Evolutionary conservation across 2,888 invertebrate species (phyloP).

Genomic region (Eupithecia subfuscata): DNA sequence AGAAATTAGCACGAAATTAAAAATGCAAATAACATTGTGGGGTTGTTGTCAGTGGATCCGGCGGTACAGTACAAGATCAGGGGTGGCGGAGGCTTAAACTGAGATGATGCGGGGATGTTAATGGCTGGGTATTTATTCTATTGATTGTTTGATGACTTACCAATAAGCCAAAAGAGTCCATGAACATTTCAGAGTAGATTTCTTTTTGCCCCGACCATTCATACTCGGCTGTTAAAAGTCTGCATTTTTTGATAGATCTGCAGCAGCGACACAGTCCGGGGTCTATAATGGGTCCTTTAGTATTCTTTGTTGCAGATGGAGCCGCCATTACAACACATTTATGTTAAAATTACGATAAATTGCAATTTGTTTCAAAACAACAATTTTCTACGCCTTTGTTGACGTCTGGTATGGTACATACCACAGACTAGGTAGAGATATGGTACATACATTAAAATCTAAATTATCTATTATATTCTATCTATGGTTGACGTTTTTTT

Average conservation of each 20-base stretch:
- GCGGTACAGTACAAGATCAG: neutral
- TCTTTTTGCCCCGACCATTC: constrained; percentile 72
- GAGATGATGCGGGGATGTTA: neutral
- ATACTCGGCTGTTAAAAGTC: constrained; percentile 69
- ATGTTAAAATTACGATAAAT: constrained; percentile 7
- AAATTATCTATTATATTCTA: no score
- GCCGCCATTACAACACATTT: constrained; percentile 51
- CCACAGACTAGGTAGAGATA: no score
- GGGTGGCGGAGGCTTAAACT: neutral
- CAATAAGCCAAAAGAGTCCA: constrained; percentile 76
- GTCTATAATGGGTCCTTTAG: constrained; percentile 70
- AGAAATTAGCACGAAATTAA: neutral
- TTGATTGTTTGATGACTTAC: constrained; percentile 55
- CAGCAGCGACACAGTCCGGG: constrained; percentile 76
- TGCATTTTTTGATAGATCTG: constrained; percentile 75
- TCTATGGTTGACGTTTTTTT: no score
- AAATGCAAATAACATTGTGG: neutral
- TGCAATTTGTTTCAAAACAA: neutral
- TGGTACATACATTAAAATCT: no score
- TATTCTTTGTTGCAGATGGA: constrained; percentile 43
- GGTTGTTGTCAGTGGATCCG: neutral
- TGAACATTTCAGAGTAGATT: constrained; percentile 75
- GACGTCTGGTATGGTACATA: no score
- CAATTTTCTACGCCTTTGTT: neutral
- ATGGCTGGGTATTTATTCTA: neutral